Evolutionary conservation across 1,140 invertebrate genomes (phyloP), one percentile per base, ranked within the genome.

Genomic region (Antheraea pernyi): DNA sequence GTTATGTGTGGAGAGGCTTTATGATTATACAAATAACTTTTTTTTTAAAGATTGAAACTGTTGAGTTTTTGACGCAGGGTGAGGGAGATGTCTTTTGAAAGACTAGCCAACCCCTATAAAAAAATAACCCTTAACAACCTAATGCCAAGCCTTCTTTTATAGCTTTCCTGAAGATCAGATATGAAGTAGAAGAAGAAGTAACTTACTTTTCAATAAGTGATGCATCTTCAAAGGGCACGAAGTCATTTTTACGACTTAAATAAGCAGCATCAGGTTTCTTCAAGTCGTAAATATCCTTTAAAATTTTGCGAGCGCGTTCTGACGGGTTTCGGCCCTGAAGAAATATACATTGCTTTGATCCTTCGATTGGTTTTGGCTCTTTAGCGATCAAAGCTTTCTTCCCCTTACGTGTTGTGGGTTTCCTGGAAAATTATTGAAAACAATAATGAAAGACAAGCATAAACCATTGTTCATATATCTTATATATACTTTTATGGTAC

Each of bases 301-400:
- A 89, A 65, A 96, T 94, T 72, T 95, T 94, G 59, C 95, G 94
- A 0, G 97, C 94, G 65, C 94, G 93, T 63, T 97, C 95, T 46
- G 96, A 98, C 3, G 97, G 96, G 81, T 97, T 98, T 0, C 95
- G 94, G 58, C 98, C 98, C 93, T 97, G 96, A 19, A 99, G 91
- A 83, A 98, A 97, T 66, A 99, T 87, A 59, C 96, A 94, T 83
- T 95, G 95, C 84, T 99, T 99, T 1, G 95, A 93, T 84, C 97
- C 96, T 94, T 99, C 98, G 75, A 97, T 94, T 7, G 99, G 85
- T 92, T 99, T 97, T 0, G 98, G 97, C 82, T 97, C 98, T 79
- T 95, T 94, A 19, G 96, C 95, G 67, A 96, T 87, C 39, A 99
- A 86, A 62, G 95, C 95, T 76, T 96, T 95, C 91, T 99, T 99